Evolutionary conservation across 2,797 vertebrate species (phyloP).

Genomic region (Nannoperca obscura): DNA sequence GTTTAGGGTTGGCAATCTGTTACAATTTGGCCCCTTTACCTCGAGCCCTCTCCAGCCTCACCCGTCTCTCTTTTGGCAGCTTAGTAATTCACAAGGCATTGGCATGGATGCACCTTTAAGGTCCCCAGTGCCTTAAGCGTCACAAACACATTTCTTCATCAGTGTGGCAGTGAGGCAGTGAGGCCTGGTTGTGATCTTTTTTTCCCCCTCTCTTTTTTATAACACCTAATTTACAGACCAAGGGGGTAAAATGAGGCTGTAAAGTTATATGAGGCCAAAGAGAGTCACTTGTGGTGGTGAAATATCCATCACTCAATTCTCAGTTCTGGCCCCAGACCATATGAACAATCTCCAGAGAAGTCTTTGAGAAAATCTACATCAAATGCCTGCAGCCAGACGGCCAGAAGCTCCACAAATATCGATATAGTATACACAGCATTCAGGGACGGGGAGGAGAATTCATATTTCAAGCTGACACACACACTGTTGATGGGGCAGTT

Average conservation of each 20-base stretch:
- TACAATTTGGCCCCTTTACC: conserved; percentile 76
- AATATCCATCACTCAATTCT: conserved; percentile 75
- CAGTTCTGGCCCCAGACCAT: conserved; percentile 51
- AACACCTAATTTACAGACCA: conserved; percentile 71
- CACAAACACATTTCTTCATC: conserved; percentile 68
- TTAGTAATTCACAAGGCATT: conserved; percentile 60
- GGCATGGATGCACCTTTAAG: conserved; percentile 57
- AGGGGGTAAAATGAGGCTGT: conserved; percentile 62
- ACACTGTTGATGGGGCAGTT: conserved; percentile 75
- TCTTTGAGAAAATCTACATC: conserved; percentile 75
- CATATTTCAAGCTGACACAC: conserved; percentile 78
- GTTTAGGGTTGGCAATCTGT: conserved; percentile 77
- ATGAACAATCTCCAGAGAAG: conserved; percentile 61
- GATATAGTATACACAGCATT: conserved; percentile 67
- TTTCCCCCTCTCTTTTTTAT: conserved; percentile 56
- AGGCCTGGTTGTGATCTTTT: conserved; percentile 40
- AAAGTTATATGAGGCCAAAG: conserved; percentile 73
- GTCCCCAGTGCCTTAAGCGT: conserved; percentile 43
- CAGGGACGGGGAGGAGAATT: conserved; percentile 74
- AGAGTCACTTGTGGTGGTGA: conserved; percentile 51
- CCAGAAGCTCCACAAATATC: conserved; percentile 62
- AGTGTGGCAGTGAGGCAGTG: conserved; percentile 49
- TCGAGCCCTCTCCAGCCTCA: conserved; percentile 27
- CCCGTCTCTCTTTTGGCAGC: conserved; percentile 39
- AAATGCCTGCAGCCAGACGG: conserved; percentile 63